Percentiles rank a stretch among this genome's conserved stretches.
phyloP scores from a whole-genome alignment of 2,797 vertebrate genomes.

The Rhynchonycteris naso region DNA sequence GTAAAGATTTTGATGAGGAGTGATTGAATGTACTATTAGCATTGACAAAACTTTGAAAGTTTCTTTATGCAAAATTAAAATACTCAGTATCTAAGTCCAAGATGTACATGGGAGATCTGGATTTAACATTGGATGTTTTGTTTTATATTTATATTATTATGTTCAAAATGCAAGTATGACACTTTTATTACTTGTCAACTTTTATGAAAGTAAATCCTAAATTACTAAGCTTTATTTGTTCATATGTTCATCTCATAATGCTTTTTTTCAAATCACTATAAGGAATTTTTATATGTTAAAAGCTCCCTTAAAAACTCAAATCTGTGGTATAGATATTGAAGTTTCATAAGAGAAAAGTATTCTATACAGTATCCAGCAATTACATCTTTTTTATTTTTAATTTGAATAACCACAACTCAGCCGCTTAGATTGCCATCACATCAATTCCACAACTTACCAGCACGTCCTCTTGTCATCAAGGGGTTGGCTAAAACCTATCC shows the following conservation, averaged over 20 bases:
- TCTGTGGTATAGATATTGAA: background rate
- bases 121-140: conserved; percentile 43
- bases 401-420: conserved; percentile 25
- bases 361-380: conserved; percentile 27
- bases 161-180: conserved; percentile 36
- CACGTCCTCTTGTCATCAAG: background rate
- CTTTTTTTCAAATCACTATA: conserved; percentile 36
- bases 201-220: conserved; percentile 47
- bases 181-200: conserved; percentile 51
- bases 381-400: conserved; percentile 49
- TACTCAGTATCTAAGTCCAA: conserved; percentile 23
- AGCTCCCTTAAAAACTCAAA: conserved; percentile 35
- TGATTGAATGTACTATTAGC: background rate
- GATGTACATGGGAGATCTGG: background rate
- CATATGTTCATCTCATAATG: background rate
- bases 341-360: conserved; percentile 43
- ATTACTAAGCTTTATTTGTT: conserved; percentile 45
- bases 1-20: conserved; percentile 38
- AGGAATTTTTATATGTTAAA: conserved; percentile 44
- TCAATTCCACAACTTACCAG: background rate
- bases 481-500: conserved; percentile 20
- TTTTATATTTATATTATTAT: conserved; percentile 46
- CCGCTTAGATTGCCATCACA: background rate
- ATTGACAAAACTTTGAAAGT: conserved; percentile 54
- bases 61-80: conserved; percentile 54